Evolutionary conservation across 2,113 vertebrate genomes (phyloP).

Genomic region (Leiothrix lutea): DNA sequence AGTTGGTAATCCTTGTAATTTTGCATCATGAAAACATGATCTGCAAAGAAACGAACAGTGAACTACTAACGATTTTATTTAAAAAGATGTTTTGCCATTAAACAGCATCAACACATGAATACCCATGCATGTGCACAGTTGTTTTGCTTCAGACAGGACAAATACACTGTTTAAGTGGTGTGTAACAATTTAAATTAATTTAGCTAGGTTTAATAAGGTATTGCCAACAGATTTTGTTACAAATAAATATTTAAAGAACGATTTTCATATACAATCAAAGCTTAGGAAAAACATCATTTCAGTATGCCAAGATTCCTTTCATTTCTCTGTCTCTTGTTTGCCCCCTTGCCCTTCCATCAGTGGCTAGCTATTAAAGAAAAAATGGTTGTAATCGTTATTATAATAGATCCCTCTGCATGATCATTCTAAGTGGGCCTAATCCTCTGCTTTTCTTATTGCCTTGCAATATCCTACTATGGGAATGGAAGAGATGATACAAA

Average conservation of each 20-base stretch:
- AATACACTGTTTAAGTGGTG: neutral
- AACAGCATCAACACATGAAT: neutral
- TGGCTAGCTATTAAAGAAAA: slow-evolving; percentile 29
- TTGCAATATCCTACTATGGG: neutral
- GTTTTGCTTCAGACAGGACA: neutral
- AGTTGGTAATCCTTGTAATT: neutral
- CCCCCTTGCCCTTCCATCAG: neutral
- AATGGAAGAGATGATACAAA: neutral
- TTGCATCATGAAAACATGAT: neutral
- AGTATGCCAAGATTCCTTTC: neutral
- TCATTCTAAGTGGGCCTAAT: slow-evolving; percentile 4
- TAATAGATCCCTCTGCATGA: slow-evolving; percentile 7
- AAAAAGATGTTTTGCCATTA: neutral
- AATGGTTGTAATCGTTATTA: slow-evolving; percentile 19
- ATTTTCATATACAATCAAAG: slow-evolving; percentile 1
- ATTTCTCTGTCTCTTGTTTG: neutral
- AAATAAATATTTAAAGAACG: slow-evolving; percentile 38
- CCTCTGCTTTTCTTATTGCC: slow-evolving; percentile 30
- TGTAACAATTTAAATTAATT: slow-evolving; percentile 39
- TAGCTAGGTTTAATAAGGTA: slow-evolving; percentile 38
- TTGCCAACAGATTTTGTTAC: neutral
- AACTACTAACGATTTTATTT: neutral
- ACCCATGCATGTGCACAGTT: neutral
- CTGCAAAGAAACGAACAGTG: neutral
- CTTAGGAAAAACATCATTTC: neutral